A percentile compares a stretch with the other conserved stretches of the same genome.
Conservation (phyloP, 2,797 vertebrate genomes). For the Eulemur mongoz region DNA sequence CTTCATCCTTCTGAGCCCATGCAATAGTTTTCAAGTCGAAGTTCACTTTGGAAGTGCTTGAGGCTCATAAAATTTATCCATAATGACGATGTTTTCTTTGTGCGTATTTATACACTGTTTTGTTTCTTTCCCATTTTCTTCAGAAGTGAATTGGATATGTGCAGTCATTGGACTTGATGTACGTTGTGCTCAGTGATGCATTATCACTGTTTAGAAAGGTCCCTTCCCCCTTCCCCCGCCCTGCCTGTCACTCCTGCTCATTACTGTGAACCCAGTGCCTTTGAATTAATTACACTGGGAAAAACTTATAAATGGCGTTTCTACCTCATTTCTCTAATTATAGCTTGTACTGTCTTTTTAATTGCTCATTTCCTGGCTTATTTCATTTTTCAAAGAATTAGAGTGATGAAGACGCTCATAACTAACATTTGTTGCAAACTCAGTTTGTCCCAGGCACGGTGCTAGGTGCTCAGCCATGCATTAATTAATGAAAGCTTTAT, state of each 20-base stretch:
- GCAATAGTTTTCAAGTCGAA: neutral
- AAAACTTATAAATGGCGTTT: neutral
- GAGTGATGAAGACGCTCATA: neutral
- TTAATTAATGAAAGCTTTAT: too few relatives aligned
- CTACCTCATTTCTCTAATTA: slow-evolving; percentile 20
- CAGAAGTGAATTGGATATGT: neutral
- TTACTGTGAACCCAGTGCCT: neutral
- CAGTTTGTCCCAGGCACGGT: neutral
- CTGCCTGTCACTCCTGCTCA: neutral
- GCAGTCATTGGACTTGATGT: neutral
- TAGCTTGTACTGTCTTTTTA: neutral
- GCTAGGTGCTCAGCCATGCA: rapidly evolving
- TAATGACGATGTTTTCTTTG: neutral
- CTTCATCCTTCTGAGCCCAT: neutral
- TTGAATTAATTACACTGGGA: neutral
- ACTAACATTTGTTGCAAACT: neutral
- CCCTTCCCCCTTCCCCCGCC: neutral
- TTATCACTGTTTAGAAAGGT: neutral
- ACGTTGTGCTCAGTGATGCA: neutral
- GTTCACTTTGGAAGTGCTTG: neutral
- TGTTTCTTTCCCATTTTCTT: neutral
- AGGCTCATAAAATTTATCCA: neutral
- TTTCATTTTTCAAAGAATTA: neutral
- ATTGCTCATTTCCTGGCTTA: neutral
- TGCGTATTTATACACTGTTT: neutral